Evolutionary conservation across 37 sponge, comb jelly and placozoan species (phyloP).

Genomic region (Lycopodina hypogea): DNA sequence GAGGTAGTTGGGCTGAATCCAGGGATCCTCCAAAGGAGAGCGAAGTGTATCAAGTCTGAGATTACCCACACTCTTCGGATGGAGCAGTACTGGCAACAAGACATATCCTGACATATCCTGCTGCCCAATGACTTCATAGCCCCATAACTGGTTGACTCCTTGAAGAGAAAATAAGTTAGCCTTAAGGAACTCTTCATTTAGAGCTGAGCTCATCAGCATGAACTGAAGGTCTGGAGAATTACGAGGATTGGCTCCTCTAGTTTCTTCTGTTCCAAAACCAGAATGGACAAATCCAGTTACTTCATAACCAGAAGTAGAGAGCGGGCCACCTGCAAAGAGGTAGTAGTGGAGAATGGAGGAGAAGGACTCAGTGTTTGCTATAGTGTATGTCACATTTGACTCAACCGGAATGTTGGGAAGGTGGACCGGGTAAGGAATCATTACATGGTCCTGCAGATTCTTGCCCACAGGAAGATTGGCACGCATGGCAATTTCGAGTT

Average conservation of each 20-base stretch:
- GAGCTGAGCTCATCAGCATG: constrained; percentile 13
- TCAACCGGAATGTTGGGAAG: constrained; percentile 14
- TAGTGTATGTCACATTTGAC: not conserved
- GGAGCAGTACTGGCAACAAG: constrained; percentile 36
- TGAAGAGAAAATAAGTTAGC: not conserved
- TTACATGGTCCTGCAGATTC: constrained; percentile 84
- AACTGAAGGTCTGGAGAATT: constrained; percentile 49
- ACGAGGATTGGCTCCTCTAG: not conserved
- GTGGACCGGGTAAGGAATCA: constrained; percentile 41
- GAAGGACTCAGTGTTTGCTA: constrained; percentile 12
- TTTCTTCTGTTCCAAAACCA: constrained; percentile 5
- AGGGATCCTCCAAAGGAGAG: constrained; percentile 44
- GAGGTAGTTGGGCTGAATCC: constrained; percentile 76
- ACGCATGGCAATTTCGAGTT: constrained; percentile 18
- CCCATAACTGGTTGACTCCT: constrained; percentile 30
- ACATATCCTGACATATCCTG: constrained; percentile 18
- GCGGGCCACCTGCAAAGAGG: constrained; percentile 44
- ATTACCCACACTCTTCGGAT: constrained; percentile 66
- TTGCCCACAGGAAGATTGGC: constrained; percentile 79
- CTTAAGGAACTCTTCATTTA: not conserved
- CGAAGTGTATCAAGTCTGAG: constrained; percentile 23
- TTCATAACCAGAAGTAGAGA: constrained; percentile 41
- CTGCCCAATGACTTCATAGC: constrained; percentile 24
- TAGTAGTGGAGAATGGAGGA: constrained; percentile 19
- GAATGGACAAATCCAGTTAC: constrained; percentile 31